Percentiles rank a stretch among this genome's conserved stretches.
Evolutionary conservation across 2,113 vertebrate species (phyloP).

Genomic region (Hylia prasina): DNA sequence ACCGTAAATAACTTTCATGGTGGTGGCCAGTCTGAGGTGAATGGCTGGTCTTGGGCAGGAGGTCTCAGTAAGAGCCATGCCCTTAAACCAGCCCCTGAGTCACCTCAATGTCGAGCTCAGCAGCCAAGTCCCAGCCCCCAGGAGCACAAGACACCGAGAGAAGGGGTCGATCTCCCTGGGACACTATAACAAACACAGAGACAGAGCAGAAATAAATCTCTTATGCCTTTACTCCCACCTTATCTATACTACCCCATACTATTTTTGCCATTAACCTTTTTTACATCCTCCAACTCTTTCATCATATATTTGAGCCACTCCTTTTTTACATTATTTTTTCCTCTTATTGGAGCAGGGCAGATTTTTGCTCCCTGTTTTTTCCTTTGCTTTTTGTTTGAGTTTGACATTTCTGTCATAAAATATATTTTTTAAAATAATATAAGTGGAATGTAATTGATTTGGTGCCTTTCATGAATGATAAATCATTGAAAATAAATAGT

Average conservation of each 20-base stretch:
- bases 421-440: background rate
- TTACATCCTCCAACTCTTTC: background rate
- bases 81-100: background rate
- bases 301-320: background rate
- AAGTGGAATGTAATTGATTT: background rate
- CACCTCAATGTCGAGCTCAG: fast-evolving
- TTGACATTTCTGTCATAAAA: background rate
- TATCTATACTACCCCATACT: background rate
- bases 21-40: conserved; percentile 4
- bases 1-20: conserved; percentile 29
- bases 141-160: background rate
- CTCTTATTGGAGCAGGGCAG: background rate
- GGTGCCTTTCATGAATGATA: background rate
- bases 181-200: background rate
- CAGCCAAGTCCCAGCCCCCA: background rate
- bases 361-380: background rate
- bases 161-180: background rate
- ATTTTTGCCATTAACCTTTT: background rate
- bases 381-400: background rate
- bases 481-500: background rate
- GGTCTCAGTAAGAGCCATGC: background rate
- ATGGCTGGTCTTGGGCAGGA: background rate
- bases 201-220: background rate
- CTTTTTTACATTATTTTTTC: background rate
- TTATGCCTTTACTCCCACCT: background rate